Percentiles rank a stretch among this genome's conserved stretches.
Conservation (phyloP, 2,797 vertebrate genomes). For the Iguana delicatissima region DNA sequence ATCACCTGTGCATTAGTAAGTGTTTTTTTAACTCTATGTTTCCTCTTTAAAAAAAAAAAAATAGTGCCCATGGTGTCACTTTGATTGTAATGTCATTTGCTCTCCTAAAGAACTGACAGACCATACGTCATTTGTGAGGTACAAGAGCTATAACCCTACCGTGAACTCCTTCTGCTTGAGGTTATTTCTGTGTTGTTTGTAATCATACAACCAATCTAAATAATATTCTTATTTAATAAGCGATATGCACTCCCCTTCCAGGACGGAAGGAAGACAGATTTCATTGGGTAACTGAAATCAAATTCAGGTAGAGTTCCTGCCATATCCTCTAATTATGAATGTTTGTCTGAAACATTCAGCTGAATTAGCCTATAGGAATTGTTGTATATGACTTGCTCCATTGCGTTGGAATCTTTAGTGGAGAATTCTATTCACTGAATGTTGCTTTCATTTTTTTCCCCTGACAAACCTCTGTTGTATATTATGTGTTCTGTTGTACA, state of each 20-base stretch:
- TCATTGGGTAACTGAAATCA: conserved; percentile 65
- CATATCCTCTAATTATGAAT: conserved; percentile 42
- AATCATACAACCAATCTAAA: background rate
- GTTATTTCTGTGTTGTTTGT: conserved; percentile 17
- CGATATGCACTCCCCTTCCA: conserved; percentile 32
- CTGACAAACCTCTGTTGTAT: conserved; percentile 54
- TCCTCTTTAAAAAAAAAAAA: too few species aligned
- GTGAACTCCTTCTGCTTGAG: conserved; percentile 11
- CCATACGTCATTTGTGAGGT: background rate
- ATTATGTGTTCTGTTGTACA: conserved; percentile 59
- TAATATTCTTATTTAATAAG: conserved; percentile 30
- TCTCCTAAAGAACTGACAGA: too few species aligned
- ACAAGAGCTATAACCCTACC: background rate
- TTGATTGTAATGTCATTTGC: too few species aligned
- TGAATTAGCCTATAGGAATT: conserved; percentile 69
- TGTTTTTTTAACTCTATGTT: too few species aligned
- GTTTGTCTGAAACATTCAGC: conserved; percentile 52
- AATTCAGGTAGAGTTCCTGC: conserved; percentile 53
- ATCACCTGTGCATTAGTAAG: too few species aligned
- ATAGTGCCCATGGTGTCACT: too few species aligned
- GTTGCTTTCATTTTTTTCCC: conserved; percentile 59
- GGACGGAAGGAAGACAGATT: too few species aligned
- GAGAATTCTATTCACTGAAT: conserved; percentile 69
- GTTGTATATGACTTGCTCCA: conserved; percentile 61
- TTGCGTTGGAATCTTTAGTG: conserved; percentile 70